Percentiles rank a stretch among this genome's conserved stretches.
These are phyloP conservation scores for Augiades crinisus DNA, from an alignment of 2,888 invertebrate genomes.

Conservation along the genomic window DNA sequence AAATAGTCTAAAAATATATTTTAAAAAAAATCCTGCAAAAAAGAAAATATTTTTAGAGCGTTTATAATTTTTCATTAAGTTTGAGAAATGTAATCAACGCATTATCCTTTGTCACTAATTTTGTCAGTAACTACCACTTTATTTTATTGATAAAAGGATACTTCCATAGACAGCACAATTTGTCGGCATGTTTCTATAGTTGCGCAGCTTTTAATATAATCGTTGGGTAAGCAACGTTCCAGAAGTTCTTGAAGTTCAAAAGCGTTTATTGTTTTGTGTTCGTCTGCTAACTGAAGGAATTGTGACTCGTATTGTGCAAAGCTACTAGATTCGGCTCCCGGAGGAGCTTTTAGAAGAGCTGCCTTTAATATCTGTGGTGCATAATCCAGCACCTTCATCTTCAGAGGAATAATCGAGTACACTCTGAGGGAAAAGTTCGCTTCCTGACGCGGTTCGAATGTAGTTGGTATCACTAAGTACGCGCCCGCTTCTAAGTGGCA, in stretches of 20 bases:
- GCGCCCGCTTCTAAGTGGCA: conserved; percentile 90
- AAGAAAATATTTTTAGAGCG: too few relatives aligned
- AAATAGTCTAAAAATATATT: too few relatives aligned
- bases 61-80: too few relatives aligned
- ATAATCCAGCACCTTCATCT: conserved; percentile 87
- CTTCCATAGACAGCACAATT: conserved; percentile 93
- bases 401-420: conserved; percentile 88
- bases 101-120: too few relatives aligned
- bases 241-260: conserved; percentile 95
- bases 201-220: conserved; percentile 96
- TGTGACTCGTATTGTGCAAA: conserved; percentile 94
- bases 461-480: conserved; percentile 93
- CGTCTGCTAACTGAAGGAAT: conserved; percentile 94
- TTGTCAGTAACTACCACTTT: too few relatives aligned
- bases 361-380: conserved; percentile 86
- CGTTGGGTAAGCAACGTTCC: conserved; percentile 95
- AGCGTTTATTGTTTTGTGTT: conserved; percentile 93
- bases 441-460: conserved; percentile 95
- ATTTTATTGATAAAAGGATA: conserved; percentile 81
- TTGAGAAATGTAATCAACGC: too few relatives aligned
- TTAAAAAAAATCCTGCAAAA: too few relatives aligned
- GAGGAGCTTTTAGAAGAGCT: conserved; percentile 88
- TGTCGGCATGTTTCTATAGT: conserved; percentile 95
- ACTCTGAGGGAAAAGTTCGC: conserved; percentile 93
- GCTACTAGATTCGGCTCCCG: conserved; percentile 85